Base-by-base conservation (phyloP, 2,888 invertebrate genomes). In the Halocaridina rubra region DNA sequence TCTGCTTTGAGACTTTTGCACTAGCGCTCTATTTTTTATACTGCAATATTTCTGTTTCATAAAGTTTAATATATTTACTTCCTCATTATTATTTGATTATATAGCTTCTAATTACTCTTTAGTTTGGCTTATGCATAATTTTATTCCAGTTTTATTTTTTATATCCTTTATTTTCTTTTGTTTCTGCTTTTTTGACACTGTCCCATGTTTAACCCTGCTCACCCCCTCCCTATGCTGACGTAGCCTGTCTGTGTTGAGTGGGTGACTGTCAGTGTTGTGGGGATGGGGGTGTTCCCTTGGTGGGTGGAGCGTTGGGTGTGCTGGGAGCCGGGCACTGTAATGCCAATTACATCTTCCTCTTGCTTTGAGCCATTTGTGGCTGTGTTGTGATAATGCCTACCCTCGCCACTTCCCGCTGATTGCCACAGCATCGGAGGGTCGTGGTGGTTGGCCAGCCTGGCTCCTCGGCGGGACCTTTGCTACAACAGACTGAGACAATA, bases 401-500 rank as follows among this genome's bases (percentile, higher is more conserved):
- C 78, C 82, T 81, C 81, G 86, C 86, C 86, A 77, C 81, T 64
- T 81, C 79, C 77, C 74, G 81, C 85, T 77, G 76, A 81, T 81
- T 76, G 72, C 81, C 81, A 72, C 85, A 85, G 81, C 85, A 78
- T 81, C 78, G 30, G 78, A 79, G 78, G 81, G 81, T 79, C 81
- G 85, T 85, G 86, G 81, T 81, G 81, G 77, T 84, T 74, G 82
- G 82, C 76, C 81, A 86, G 64, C 81, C 81, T 78, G 78, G 82
- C 78, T 77, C 78, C 82, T 78, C 82, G 77, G 82, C 82, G 82
- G 82, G 82, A 84, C 82, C 79, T 81, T 86, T 86, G 84, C 84
- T 74, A 85, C 84, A 85, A 85, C 84, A 85, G 84, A 85, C 84
- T 75, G 86, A 86, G 79, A 86, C 81, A 86, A 85, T 78, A 84